Conservation (phyloP, 2,113 vertebrate genomes). For the Pomatorhinus ruficollis region DNA sequence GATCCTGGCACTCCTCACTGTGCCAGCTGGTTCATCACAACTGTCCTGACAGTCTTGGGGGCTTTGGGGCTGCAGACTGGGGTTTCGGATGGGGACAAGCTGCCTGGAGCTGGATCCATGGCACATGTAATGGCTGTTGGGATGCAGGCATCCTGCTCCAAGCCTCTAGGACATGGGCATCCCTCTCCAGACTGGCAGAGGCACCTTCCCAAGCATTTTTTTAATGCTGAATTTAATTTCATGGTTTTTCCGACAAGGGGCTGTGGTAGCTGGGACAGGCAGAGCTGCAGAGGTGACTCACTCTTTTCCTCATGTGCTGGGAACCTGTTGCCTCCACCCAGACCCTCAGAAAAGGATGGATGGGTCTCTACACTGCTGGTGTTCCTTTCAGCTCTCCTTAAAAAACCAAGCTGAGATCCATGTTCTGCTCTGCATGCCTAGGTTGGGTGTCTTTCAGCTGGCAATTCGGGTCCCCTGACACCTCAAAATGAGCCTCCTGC, state of each 20-base stretch:
- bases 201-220: neutral
- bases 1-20: accelerated
- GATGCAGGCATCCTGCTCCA: neutral
- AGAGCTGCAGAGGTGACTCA: neutral
- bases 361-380: neutral
- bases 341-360: neutral
- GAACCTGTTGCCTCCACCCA: neutral
- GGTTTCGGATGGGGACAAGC: neutral
- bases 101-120: neutral
- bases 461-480: accelerated
- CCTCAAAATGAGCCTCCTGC: neutral
- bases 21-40: accelerated
- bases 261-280: neutral
- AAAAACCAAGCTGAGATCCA: neutral
- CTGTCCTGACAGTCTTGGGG: neutral
- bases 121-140: neutral
- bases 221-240: neutral
- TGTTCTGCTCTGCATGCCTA: neutral
- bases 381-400: neutral
- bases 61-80: neutral
- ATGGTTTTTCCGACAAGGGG: neutral
- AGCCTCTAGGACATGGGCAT: neutral
- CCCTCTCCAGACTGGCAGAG: neutral
- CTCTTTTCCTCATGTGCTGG: neutral
- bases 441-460: neutral